Base-by-base conservation (phyloP, 1,140 invertebrate genomes). In the Eueides isabella region DNA sequence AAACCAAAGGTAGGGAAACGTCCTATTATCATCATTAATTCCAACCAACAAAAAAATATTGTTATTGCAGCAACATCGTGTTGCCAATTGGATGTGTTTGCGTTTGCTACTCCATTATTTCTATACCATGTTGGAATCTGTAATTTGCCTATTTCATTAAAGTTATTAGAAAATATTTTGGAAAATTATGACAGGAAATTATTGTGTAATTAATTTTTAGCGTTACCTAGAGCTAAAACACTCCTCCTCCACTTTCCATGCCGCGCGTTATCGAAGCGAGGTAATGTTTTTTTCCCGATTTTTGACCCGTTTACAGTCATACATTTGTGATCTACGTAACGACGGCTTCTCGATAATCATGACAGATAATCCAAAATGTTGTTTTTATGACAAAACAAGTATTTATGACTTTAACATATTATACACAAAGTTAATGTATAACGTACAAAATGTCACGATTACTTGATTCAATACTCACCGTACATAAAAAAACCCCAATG, bases 1-100 rank as follows among this genome's bases (percentile, higher is more conserved):
- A 97, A 92, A 0, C 97, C 97, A 83, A 97, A 97, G 78, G 96
- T 96, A 61, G 97, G 97, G 91, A 97, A 97, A 67, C 97, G 93
- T 12, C 97, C 97, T 11, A 98, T 96, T 30, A 97, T 95, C 93
- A 97, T 96, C 95, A 98, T 97, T 5, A 98, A 87, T 81, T 97
- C 96, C 16, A 97, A 82, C 97, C 97, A 97, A 14, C 96, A 95
- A 6, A 97, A 88, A 33, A 97, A 95, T 80, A 97, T 96, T 0
- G 96, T 96, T 44, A 97, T 90, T 0, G 97, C 97, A 0, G 96
- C 97, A 1, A 96, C 94, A 80, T 97, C 97, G 88, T 97, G 95
- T 79, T 97, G 96, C 97, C 97, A 97, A 48, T 86, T 82, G 77
- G 78, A 95, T 78, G 72, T 94, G 69, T 85, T 87, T 16, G 74